Base-by-base conservation (phyloP, 2,797 vertebrate genomes). In the Sebastolobus alascanus region DNA sequence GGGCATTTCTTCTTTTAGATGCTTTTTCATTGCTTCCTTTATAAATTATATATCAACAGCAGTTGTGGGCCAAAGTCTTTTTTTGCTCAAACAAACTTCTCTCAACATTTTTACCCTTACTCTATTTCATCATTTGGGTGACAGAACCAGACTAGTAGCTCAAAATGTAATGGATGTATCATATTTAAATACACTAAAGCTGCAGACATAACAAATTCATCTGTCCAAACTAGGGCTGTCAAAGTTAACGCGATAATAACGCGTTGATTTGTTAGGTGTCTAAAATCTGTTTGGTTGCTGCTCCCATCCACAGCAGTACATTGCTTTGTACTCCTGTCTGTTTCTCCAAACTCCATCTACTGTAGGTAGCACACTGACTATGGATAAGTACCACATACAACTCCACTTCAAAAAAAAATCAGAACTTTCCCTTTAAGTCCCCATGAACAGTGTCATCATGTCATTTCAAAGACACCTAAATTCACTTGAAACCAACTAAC, bases 381-480 rank as follows among this genome's bases (percentile, higher is more conserved):
- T 31, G 8, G 16, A 33, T 20, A 46, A 46, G 43, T 18, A 46
- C 16, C 43, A 18, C 43, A 46, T 18, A 18, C 43, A 46, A 8
- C 16, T 6, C 6, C 43, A 46, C 43, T 46, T 46, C 43, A 46
- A 25, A 25, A 10, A 29, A 60, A 9, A 18, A 31, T 18, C 16
- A 5, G 16, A 20, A 33, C 18, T 11, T 10, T 60, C 29, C 18
- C 18, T 33, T 60, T 3, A 14, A 61, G 27, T 46, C 18, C 29
- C 8, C 6, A 5, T 11, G 3, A 66, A 37, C 2, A 38, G 43
- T 13, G 35, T 81, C 52, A 13, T 27, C 6, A 0, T 69, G 79
- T 78, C 66, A 54, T 72, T 73, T 75, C 74, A 80, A 69, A 76
- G 74, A 79, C 46, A 33, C 54, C 56, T 14, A 20, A 14, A 78